These are phyloP conservation scores for Oligia strigilis DNA, from an alignment of 2,888 invertebrate species.

Conservation along the genomic window DNA sequence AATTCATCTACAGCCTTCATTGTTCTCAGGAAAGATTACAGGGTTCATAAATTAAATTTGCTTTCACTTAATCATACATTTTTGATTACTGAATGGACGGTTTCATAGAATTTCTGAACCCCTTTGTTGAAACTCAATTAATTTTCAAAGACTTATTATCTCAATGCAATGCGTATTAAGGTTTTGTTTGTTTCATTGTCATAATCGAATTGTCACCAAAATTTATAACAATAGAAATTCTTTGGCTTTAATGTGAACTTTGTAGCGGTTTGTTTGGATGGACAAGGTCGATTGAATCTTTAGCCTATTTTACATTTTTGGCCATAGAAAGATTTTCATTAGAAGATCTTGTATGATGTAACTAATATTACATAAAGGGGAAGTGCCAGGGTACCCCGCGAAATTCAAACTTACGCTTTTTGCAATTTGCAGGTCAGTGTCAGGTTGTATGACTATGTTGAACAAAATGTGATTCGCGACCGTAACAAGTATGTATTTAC, in stretches of 20 bases:
- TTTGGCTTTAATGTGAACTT: slow-evolving; percentile 38
- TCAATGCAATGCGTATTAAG: slow-evolving; percentile 42
- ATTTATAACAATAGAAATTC: slow-evolving; percentile 48
- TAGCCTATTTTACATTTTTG: slow-evolving; percentile 24
- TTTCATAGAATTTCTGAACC: slow-evolving; percentile 31
- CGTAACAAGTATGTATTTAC: neutral
- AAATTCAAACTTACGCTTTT: neutral
- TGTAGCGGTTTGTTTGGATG: slow-evolving; percentile 28
- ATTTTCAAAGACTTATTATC: slow-evolving; percentile 50
- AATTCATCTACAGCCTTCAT: slow-evolving; percentile 24
- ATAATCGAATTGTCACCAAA: slow-evolving; percentile 51
- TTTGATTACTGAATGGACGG: slow-evolving; percentile 42
- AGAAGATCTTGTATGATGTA: neutral
- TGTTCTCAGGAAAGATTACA: slow-evolving; percentile 40
- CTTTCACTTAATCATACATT: slow-evolving; percentile 44
- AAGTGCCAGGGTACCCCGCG: neutral
- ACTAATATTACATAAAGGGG: neutral
- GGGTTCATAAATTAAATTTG: slow-evolving; percentile 49
- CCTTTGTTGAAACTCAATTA: slow-evolving; percentile 47
- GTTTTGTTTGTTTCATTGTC: slow-evolving; percentile 51
- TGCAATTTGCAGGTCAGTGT: neutral
- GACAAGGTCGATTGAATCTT: slow-evolving; percentile 35
- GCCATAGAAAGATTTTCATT: neutral
- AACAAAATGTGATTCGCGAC: neutral
- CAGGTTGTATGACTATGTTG: neutral